A percentile compares a stretch with the other conserved stretches of the same genome.
Conservation (phyloP, 2,113 vertebrate species). For the Pandion haliaetus region DNA sequence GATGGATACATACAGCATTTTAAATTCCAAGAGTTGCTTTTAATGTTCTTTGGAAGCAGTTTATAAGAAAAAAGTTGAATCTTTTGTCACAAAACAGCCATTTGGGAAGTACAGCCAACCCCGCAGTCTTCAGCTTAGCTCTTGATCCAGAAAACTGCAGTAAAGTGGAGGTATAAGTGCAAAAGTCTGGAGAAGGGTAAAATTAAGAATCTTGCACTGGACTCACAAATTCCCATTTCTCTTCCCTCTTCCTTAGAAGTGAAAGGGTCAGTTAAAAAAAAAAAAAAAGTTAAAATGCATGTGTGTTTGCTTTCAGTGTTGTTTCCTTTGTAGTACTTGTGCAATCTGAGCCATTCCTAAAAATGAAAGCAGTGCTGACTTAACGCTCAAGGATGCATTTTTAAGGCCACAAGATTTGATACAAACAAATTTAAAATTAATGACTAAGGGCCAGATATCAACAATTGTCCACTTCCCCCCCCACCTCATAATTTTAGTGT, state of each 20-base stretch:
- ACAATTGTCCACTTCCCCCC: neutral
- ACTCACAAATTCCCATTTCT: neutral
- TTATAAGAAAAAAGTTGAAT: neutral
- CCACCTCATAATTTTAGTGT: neutral
- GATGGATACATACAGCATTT: neutral
- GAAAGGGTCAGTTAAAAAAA: neutral
- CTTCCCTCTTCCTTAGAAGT: neutral
- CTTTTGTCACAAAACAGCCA: neutral
- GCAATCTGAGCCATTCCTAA: slow-evolving; percentile 43
- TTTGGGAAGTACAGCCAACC: neutral
- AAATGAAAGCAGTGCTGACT: slow-evolving; percentile 22
- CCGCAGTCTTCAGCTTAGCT: neutral
- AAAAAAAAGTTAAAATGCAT: neutral
- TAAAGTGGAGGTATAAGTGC: neutral
- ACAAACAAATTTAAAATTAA: neutral
- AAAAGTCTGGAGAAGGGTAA: neutral
- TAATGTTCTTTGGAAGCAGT: neutral
- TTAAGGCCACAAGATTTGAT: neutral
- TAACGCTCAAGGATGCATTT: neutral
- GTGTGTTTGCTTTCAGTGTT: neutral
- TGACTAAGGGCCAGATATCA: neutral
- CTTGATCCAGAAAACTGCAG: neutral
- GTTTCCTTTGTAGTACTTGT: slow-evolving; percentile 1
- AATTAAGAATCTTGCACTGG: neutral
- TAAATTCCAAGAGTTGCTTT: neutral